Evolutionary conservation across 2,797 vertebrate genomes (phyloP).

Genomic region (Mionectes olivaceus): DNA sequence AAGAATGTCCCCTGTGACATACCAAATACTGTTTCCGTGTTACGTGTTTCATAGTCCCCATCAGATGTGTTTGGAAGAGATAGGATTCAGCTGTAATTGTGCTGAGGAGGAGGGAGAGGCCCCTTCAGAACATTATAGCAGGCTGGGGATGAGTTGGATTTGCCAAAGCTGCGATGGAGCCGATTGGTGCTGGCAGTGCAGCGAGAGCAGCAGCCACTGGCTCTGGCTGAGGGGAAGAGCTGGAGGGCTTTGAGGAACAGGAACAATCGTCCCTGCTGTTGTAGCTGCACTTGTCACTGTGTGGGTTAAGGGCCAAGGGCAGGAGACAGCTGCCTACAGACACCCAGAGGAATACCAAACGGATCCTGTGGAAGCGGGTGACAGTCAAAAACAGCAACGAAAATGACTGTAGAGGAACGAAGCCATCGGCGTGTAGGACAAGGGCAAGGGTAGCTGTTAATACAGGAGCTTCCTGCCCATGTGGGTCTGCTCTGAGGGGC

Average conservation of each 20-base stretch:
- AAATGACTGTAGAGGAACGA: neutral
- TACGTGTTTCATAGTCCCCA: neutral
- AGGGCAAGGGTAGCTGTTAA: neutral
- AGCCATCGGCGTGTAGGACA: neutral
- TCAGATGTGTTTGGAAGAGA: neutral
- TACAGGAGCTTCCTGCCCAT: neutral
- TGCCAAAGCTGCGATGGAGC: neutral
- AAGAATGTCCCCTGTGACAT: neutral
- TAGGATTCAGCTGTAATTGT: neutral
- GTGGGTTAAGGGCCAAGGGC: neutral
- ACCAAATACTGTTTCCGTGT: neutral
- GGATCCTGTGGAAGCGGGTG: neutral
- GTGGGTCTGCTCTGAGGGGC: neutral
- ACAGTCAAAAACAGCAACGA: neutral
- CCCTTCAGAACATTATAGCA: neutral
- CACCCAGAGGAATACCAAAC: neutral
- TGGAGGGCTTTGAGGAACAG: neutral
- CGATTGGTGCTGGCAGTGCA: neutral
- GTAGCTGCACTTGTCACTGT: neutral
- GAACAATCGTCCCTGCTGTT: slow-evolving; percentile 6
- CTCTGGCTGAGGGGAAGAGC: neutral
- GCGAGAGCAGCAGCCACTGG: neutral
- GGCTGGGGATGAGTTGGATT: neutral
- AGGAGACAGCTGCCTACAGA: neutral
- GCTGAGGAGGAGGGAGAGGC: neutral